Evolutionary conservation across 2,113 vertebrate genomes (phyloP).

Genomic region (Rhadina sibilatrix): DNA sequence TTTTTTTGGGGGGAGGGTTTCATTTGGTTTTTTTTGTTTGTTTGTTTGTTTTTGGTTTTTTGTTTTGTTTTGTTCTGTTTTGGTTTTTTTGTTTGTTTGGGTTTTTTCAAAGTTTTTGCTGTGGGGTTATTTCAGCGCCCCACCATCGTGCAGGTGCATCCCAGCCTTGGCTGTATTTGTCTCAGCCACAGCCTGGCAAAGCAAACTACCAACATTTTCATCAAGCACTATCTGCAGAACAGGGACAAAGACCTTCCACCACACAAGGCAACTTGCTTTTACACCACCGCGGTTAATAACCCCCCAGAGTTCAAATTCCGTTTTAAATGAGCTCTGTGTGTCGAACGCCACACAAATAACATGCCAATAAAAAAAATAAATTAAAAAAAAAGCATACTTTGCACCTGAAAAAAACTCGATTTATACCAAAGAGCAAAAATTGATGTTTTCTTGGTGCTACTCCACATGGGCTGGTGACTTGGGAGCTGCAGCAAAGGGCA

Average conservation of each 20-base stretch:
- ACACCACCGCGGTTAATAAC: not conserved
- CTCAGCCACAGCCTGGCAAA: not conserved
- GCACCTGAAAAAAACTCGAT: not conserved
- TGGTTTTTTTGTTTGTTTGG: too few relatives aligned
- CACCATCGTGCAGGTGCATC: not conserved
- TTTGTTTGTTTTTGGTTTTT: too few relatives aligned
- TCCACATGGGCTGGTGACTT: not conserved
- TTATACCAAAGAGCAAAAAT: not conserved
- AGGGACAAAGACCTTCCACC: not conserved
- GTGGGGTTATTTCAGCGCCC: not conserved
- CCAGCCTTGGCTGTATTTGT: not conserved
- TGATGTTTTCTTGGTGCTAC: not conserved
- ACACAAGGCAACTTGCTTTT: not conserved
- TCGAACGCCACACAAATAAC: too few relatives aligned
- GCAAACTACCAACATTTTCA: not conserved
- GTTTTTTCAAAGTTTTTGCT: too few relatives aligned
- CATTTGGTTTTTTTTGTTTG: fast-evolving
- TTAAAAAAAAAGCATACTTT: not conserved
- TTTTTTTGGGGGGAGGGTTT: too few relatives aligned
- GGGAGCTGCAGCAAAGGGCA: too few relatives aligned
- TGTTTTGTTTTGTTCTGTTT: fast-evolving
- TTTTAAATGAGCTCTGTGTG: not conserved
- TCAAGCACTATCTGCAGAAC: not conserved
- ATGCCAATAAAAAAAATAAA: too few relatives aligned
- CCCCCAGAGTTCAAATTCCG: not conserved